Percentiles rank a stretch among this genome's conserved stretches.
These are phyloP conservation scores for Diadumene lineata DNA, from an alignment of 92 coral and sea anemone genomes.

Conservation along the genomic window DNA sequence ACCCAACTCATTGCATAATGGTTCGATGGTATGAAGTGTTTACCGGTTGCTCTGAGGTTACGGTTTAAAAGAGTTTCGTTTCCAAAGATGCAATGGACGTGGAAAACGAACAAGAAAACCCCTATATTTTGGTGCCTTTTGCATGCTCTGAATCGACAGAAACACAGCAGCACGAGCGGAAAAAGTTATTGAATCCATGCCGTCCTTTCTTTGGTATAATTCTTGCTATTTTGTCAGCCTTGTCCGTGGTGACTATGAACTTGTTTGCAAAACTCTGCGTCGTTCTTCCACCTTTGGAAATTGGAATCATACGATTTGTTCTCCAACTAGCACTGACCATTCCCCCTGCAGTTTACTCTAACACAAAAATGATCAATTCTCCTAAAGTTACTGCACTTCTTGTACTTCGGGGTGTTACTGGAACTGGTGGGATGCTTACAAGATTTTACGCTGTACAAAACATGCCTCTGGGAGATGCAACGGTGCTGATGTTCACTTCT, in stretches of 20 bases:
- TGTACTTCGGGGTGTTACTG: slow-evolving; percentile 40
- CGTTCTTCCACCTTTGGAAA: slow-evolving; percentile 51
- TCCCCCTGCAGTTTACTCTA: slow-evolving; percentile 43
- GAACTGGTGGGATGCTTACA: slow-evolving; percentile 50
- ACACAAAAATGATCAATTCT: slow-evolving; percentile 37
- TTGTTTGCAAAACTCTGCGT: slow-evolving; percentile 18
- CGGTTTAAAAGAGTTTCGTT: no score
- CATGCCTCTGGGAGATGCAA: slow-evolving; percentile 86
- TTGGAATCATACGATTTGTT: slow-evolving; percentile 34
- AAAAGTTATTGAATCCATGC: no score
- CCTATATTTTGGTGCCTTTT: no score
- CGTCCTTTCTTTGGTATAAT: slow-evolving; percentile 6
- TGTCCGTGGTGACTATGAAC: background rate
- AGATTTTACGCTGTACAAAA: slow-evolving; percentile 66
- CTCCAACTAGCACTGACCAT: slow-evolving; percentile 40
- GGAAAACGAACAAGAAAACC: no score
- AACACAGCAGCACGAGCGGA: no score
- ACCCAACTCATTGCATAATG: no score
- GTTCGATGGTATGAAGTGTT: no score
- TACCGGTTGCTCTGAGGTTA: no score
- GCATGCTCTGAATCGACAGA: no score
- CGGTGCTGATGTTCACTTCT: slow-evolving; percentile 62
- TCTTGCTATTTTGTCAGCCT: slow-evolving; percentile 8
- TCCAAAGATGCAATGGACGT: no score
- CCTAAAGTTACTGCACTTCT: slow-evolving; percentile 27